Percentiles rank a stretch among this genome's conserved stretches.
Conservation (phyloP, 2,113 vertebrate species). For the Mystacornis crossleyi region DNA sequence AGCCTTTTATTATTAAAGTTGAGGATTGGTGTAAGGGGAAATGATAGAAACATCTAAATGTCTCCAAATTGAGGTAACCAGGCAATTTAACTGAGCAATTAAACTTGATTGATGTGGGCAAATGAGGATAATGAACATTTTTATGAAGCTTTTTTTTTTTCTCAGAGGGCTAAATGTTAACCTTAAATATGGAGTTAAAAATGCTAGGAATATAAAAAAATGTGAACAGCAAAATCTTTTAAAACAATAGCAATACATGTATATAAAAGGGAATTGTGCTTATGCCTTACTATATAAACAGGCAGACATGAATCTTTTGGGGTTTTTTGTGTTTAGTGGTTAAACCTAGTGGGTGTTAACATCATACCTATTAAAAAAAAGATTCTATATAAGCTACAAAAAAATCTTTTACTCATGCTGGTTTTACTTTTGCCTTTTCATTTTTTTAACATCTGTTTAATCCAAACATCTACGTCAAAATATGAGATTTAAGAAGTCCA, state of each 20-base stretch:
- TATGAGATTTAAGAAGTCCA: background rate
- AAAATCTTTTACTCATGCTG: background rate
- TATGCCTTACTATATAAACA: background rate
- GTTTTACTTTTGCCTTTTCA: background rate
- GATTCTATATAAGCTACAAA: background rate
- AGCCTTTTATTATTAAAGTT: slow-evolving; percentile 47
- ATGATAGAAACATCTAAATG: slow-evolving; percentile 17
- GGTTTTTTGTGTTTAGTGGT: background rate
- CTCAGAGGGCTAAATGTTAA: background rate
- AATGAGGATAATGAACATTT: slow-evolving; percentile 27
- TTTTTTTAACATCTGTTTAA: background rate
- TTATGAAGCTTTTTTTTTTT: slow-evolving; percentile 1
- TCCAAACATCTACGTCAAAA: background rate
- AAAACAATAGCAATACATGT: background rate
- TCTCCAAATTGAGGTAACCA: slow-evolving; percentile 45
- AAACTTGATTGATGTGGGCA: slow-evolving; percentile 23
- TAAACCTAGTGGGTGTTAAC: background rate
- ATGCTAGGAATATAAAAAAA: background rate
- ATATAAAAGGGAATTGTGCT: background rate
- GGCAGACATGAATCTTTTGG: background rate
- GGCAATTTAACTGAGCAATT: slow-evolving; percentile 71
- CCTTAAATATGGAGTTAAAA: background rate
- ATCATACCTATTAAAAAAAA: background rate
- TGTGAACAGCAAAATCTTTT: background rate
- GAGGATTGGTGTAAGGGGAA: slow-evolving; percentile 26